Evolutionary conservation across 1,140 invertebrate species (phyloP).

Genomic region (Globodera rostochiensis): DNA sequence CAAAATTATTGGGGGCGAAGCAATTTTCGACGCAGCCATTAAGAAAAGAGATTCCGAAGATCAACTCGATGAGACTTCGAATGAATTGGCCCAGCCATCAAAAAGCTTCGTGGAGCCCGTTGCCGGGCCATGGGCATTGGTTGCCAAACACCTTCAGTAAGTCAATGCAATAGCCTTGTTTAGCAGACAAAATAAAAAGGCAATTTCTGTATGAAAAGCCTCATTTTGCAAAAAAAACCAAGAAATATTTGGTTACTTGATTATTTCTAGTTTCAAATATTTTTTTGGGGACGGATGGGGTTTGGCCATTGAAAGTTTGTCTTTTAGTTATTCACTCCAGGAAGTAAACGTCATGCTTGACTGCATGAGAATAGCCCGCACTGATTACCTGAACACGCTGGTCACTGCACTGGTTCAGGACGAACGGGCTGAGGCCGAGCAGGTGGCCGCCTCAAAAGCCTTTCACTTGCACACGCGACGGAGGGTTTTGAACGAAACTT

Average conservation of each 20-base stretch:
- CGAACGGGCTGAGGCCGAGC: constrained; percentile 25
- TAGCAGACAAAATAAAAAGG: no score
- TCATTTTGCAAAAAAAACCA: no score
- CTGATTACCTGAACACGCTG: constrained; percentile 24
- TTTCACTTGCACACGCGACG: constrained; percentile 34
- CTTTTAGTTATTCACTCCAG: constrained; percentile 41
- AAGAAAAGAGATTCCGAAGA: constrained; percentile 31
- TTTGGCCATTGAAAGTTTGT: background rate
- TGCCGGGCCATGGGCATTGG: constrained; percentile 51
- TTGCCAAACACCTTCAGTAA: constrained; percentile 51
- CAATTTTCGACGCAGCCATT: constrained; percentile 30
- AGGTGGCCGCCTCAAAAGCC: constrained; percentile 26
- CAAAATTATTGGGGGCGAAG: constrained; percentile 34
- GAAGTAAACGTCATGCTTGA: constrained; percentile 47
- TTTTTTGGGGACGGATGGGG: background rate
- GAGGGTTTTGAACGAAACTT: constrained; percentile 41
- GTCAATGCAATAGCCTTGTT: background rate
- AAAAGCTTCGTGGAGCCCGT: constrained; percentile 40
- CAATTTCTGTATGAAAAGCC: no score
- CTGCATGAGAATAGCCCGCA: constrained; percentile 38
- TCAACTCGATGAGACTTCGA: background rate
- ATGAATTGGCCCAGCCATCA: constrained; percentile 4
- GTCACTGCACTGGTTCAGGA: constrained; percentile 23
- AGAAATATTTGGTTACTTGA: background rate
- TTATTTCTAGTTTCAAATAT: constrained; percentile 33